These are phyloP conservation scores for Menidia beryllina DNA, from an alignment of 2,113 vertebrate species.

Conservation along the genomic window DNA sequence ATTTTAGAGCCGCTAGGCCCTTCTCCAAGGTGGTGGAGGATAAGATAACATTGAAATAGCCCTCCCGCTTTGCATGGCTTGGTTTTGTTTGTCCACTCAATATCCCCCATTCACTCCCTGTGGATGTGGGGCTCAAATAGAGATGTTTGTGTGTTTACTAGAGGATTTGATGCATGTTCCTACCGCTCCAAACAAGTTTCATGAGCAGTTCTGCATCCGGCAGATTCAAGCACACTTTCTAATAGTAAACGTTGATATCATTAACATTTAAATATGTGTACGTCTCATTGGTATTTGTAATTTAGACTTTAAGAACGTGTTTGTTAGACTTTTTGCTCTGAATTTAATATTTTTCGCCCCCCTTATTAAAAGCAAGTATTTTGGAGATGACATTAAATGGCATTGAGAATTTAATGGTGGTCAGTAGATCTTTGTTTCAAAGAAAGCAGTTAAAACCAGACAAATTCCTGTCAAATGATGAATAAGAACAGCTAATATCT, in stretches of 20 bases:
- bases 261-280: too few relatives aligned
- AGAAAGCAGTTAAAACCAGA: constrained; percentile 17
- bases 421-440: constrained; percentile 22
- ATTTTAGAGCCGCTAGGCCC: constrained; percentile 74
- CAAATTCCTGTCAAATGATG: constrained; percentile 32
- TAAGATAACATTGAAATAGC: constrained; percentile 73
- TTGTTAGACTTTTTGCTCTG: too few relatives aligned
- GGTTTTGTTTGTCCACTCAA: constrained; percentile 57
- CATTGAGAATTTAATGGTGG: constrained; percentile 9
- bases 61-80: constrained; percentile 41
- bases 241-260: not conserved
- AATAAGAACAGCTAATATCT: constrained; percentile 42
- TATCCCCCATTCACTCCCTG: constrained; percentile 33
- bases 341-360: too few relatives aligned
- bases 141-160: constrained; percentile 6
- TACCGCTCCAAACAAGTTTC: not conserved
- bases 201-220: constrained; percentile 6
- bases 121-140: constrained; percentile 21
- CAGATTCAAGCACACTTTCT: not conserved
- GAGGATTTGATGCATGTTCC: constrained; percentile 24
- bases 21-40: constrained; percentile 71
- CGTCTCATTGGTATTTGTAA: too few relatives aligned
- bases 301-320: too few relatives aligned
- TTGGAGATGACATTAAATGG: too few relatives aligned
- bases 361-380: too few relatives aligned